Conservation (phyloP, 2,797 vertebrate species). For the Parotocinclus haroldoi region DNA sequence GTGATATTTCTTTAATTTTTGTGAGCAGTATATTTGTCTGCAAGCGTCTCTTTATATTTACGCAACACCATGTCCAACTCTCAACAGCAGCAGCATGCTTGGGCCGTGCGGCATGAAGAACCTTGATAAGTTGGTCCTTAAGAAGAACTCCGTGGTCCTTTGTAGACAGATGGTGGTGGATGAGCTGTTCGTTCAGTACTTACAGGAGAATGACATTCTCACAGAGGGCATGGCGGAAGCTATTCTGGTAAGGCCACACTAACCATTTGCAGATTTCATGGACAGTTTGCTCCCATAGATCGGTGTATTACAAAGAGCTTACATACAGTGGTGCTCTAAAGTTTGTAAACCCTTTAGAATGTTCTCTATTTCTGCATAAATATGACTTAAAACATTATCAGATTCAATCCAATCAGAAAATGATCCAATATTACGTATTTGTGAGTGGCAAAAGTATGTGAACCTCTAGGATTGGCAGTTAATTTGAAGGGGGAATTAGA, state of each 20-base stretch:
- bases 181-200: slow-evolving; percentile 66
- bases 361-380: too few relatives aligned
- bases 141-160: slow-evolving; percentile 55
- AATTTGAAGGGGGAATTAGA: too few relatives aligned
- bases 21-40: background rate
- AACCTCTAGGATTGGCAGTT: too few relatives aligned
- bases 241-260: slow-evolving; percentile 62
- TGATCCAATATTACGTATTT: too few relatives aligned
- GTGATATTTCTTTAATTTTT: too few relatives aligned
- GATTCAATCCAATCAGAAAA: too few relatives aligned
- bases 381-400: too few relatives aligned
- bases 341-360: too few relatives aligned
- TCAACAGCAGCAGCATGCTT: slow-evolving; percentile 55
- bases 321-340: too few relatives aligned
- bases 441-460: too few relatives aligned
- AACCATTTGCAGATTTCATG: background rate
- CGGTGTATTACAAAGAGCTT: background rate
- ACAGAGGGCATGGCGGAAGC: slow-evolving; percentile 73
- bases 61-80: too few relatives aligned
- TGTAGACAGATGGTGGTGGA: slow-evolving; percentile 73
- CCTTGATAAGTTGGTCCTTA: slow-evolving; percentile 56
- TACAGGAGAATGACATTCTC: slow-evolving; percentile 67
- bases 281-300: background rate
- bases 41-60: background rate
- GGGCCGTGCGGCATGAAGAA: slow-evolving; percentile 68